Conservation (phyloP, 2,888 invertebrate species). For the Himalopsyche japonica region DNA sequence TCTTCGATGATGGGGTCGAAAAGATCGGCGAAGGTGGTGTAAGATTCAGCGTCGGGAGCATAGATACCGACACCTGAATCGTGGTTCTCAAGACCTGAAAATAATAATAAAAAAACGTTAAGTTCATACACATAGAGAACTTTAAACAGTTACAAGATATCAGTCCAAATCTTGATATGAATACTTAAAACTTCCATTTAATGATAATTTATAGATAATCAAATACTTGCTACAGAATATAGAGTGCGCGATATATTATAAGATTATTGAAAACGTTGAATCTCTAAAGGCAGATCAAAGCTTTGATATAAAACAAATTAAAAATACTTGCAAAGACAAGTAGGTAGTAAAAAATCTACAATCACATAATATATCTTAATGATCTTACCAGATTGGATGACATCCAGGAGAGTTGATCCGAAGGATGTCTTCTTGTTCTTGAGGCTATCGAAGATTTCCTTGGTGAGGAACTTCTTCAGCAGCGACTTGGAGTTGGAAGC, state of each 20-base stretch:
- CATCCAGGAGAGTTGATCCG: constrained; percentile 90
- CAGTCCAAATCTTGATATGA: no score
- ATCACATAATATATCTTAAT: no score
- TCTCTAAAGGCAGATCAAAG: no score
- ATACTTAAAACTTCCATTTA: no score
- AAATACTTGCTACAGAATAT: no score
- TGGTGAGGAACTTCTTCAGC: constrained; percentile 93
- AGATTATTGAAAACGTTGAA: no score
- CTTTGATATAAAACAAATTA: background rate
- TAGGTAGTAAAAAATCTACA: background rate
- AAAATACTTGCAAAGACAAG: background rate
- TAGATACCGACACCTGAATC: constrained; percentile 97
- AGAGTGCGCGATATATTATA: no score
- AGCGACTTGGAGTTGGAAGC: constrained; percentile 93
- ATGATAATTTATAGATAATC: no score
- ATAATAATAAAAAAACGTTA: background rate
- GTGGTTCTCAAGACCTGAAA: constrained; percentile 86
- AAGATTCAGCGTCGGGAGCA: constrained; percentile 95
- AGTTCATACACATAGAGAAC: background rate
- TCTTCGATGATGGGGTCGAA: constrained; percentile 98
- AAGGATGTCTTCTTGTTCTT: constrained; percentile 94
- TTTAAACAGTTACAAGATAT: no score
- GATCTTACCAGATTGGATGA: constrained; percentile 86
- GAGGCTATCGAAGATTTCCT: constrained; percentile 86
- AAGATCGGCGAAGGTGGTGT: constrained; percentile 87